Conservation (phyloP, 2,888 invertebrate genomes). For the Synanthedon tipuliformis region DNA sequence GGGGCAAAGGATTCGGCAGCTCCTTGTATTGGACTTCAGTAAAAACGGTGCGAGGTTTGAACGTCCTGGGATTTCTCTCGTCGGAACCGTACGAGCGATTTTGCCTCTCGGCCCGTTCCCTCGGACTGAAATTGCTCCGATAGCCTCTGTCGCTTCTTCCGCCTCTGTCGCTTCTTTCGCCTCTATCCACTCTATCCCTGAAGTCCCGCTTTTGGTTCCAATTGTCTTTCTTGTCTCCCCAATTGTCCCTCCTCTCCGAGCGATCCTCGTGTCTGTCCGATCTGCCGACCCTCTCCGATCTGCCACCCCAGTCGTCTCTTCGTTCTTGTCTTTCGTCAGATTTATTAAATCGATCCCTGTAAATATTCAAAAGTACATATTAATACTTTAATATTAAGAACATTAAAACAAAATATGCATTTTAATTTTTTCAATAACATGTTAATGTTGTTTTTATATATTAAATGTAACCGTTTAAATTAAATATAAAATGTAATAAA, state of each 20-base stretch:
- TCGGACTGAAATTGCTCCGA: conserved; percentile 44
- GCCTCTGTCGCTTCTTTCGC: conserved; percentile 11
- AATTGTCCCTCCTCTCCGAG: conserved; percentile 24
- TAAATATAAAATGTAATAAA: too few relatives aligned
- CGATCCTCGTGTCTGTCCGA: conserved; percentile 9
- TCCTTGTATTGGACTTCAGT: conserved; percentile 45
- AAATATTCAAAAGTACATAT: background rate
- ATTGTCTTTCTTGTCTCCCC: conserved; percentile 21
- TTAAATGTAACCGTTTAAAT: too few relatives aligned
- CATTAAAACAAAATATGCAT: too few relatives aligned
- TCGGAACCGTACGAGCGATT: conserved; percentile 41
- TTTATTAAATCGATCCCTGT: conserved; percentile 25
- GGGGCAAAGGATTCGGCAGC: conserved; percentile 51
- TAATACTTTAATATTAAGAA: too few relatives aligned
- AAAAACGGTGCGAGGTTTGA: conserved; percentile 39
- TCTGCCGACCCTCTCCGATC: conserved; percentile 4
- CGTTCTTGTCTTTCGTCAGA: conserved; percentile 31
- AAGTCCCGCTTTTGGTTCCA: conserved; percentile 15
- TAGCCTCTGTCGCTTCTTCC: conserved; percentile 25
- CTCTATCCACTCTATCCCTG: conserved; percentile 4
- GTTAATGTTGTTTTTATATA: too few relatives aligned
- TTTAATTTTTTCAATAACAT: too few relatives aligned
- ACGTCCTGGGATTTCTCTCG: conserved; percentile 33
- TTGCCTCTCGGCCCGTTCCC: conserved; percentile 37
- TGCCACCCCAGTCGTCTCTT: conserved; percentile 31